A percentile compares a stretch with the other conserved stretches of the same genome.
Evolutionary conservation across 92 coral and sea anemone genomes (phyloP).

Genomic region (Porites rus): DNA sequence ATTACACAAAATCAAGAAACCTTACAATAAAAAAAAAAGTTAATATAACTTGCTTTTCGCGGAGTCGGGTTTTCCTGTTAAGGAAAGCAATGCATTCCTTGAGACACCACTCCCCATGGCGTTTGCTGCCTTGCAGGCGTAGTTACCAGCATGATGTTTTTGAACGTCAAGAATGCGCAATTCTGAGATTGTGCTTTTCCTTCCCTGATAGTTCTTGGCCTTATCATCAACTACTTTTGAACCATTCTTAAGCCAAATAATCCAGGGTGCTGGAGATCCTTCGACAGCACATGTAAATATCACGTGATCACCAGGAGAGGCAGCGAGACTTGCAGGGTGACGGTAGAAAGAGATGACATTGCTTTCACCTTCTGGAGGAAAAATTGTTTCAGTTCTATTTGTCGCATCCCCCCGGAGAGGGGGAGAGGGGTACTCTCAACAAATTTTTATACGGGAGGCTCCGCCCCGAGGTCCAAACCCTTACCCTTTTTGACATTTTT

Average conservation of each 20-base stretch:
- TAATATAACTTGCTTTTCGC: no score
- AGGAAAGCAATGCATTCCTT: neutral
- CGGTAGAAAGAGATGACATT: neutral
- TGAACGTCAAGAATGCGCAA: constrained; percentile 6
- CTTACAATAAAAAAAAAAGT: no score
- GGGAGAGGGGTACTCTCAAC: no score
- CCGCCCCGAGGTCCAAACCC: no score
- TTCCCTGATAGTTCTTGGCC: neutral
- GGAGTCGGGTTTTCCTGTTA: constrained; percentile 1
- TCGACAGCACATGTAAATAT: constrained; percentile 37
- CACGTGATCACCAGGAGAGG: constrained; percentile 29
- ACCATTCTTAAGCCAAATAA: constrained; percentile 59
- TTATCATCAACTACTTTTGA: neutral
- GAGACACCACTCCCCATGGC: constrained; percentile 12
- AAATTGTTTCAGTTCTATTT: no score
- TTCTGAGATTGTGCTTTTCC: constrained; percentile 2
- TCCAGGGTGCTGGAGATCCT: constrained; percentile 46
- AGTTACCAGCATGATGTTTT: constrained; percentile 20
- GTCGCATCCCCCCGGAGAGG: no score
- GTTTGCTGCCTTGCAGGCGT: constrained; percentile 23
- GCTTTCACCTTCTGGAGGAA: neutral
- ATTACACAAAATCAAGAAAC: no score
- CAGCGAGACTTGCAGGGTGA: constrained; percentile 20
- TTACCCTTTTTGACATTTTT: no score
- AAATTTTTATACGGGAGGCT: no score